Evolutionary conservation across 2,113 vertebrate species (phyloP), one percentile per base, ranked within the genome.

Genomic region (Carassius auratus): DNA sequence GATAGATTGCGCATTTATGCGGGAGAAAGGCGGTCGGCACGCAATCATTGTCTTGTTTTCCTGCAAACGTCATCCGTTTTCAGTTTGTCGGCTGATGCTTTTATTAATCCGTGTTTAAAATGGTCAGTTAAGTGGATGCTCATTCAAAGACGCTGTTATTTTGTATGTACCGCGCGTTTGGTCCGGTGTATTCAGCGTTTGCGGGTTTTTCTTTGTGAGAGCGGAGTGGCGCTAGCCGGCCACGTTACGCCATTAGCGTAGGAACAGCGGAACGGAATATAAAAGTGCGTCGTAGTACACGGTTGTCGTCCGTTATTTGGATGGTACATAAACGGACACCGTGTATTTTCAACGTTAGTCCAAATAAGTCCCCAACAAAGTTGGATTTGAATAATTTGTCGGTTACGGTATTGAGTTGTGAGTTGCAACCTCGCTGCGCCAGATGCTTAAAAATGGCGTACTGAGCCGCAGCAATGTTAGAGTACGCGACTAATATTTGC

Each of bases 201-300:
- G 92, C 91, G 93, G 90, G 83, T 89, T 92, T 94, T 92, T 91
- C 93, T 95, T 95, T 95, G 94, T 95, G 91, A 93, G 90, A 92
- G 84, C 86, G 84, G 84, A 82, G 68, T 89, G 88, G 79, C 87
- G 90, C 85, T 89, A 23, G 42, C 52, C 55, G 86, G 90, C 90
- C 91, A 91, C 92, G 93, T 86, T 93, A 90, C 86, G 90, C 91
- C 91, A 90, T 81, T 91, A 90, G 91, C 89, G 89, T 89, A 87
- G 91, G 81, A 87, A 84, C 85, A 88, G 89, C 86, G 76, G 88
- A 76, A 23, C 57, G 15, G 19, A 62, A 62, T 42, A n/a, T 62
- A 36, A 50, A 68, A 81, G 7, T 68, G 7, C 15, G 7, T 26
- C 15, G n/a, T 12, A 4, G 23, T 21, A 50, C 15, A 1, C n/a